Base-by-base conservation (phyloP, 2,888 invertebrate species). In the Polyommatus iphigenia region DNA sequence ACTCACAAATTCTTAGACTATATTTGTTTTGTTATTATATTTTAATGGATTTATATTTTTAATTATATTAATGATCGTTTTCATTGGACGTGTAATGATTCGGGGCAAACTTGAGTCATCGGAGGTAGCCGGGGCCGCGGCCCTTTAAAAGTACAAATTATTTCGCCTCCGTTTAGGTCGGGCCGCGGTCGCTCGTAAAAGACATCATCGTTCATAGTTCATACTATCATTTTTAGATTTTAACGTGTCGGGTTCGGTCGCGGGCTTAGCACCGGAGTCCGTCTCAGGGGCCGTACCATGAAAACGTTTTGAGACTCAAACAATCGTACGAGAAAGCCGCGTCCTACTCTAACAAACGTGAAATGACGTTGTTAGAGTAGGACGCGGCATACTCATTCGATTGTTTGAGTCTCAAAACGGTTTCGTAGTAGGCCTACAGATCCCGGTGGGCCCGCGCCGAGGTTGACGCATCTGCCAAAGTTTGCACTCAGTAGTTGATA, bases 11-110 rank as follows among this genome's bases (percentile, higher is more conserved):
- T 78, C 67, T 86, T 88, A 87, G 88, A 32, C 67, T 85, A 86
- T 89, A 90, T 89, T 91, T 90, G 91, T 93, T 91, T 91, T 92
- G 91, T 93, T 93, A 90, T 93, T 93, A 89, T 90, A 93, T 91
- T 91, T 90, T 90, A 91, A 91, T 92, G 90, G 91, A 91, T 91
- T 80, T 91, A 92, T 91, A 90, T 90, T 87, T 89, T 89, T 86
- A 89, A 87, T 75, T 90, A 89, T 90, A 88, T 91, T 87, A 86
- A 89, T 85, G 85, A 87, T 91, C 85, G 82, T 84, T 87, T 85
- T 84, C 82, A 86, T 90, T 88, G 86, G 85, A 87, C 87, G 82
- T 87, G 85, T 84, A 84, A 87, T 84, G 54, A 76, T 78, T 78
- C 71, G 77, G 78, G 78, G 73, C 78, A 78, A 77, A 41, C 77